Conservation (phyloP, 1,140 invertebrate species). For the Proctacanthus coquilletti region DNA sequence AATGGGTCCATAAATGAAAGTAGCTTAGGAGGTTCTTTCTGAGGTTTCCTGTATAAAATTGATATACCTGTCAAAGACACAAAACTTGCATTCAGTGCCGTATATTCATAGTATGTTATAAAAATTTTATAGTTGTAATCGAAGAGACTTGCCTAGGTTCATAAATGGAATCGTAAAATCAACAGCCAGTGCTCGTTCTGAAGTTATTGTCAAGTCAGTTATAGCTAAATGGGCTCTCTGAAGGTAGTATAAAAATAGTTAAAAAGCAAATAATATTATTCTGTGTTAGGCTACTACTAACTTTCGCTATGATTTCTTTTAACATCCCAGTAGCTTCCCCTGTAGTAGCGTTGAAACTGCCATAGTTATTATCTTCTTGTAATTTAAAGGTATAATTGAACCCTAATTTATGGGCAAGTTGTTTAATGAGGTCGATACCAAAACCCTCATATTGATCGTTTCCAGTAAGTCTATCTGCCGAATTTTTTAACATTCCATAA, state of each 20-base stretch:
- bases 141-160: slow-evolving; percentile 63
- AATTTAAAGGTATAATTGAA: slow-evolving; percentile 77
- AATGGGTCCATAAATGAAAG: slow-evolving; percentile 85
- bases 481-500: slow-evolving; percentile 70
- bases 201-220: slow-evolving; percentile 79
- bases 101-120: too few relatives aligned
- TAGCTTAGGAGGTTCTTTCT: slow-evolving; percentile 57
- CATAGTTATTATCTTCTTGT: slow-evolving; percentile 58
- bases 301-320: slow-evolving; percentile 58
- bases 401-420: slow-evolving; percentile 52
- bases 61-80: slow-evolving; percentile 43
- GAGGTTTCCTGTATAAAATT: slow-evolving; percentile 69
- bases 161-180: slow-evolving; percentile 88
- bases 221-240: slow-evolving; percentile 65
- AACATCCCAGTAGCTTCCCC: slow-evolving; percentile 82
- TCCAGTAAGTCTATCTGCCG: slow-evolving; percentile 45
- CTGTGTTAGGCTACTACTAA: too few relatives aligned
- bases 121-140: too few relatives aligned
- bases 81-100: too few relatives aligned
- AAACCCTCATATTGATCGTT: slow-evolving; percentile 76
- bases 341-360: slow-evolving; percentile 41
- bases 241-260: too few relatives aligned
- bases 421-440: slow-evolving; percentile 62
- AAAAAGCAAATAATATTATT: too few relatives aligned
- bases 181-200: slow-evolving; percentile 61